Evolutionary conservation across 2,888 invertebrate species (phyloP).

Genomic region (Crossocerus cetratus): DNA sequence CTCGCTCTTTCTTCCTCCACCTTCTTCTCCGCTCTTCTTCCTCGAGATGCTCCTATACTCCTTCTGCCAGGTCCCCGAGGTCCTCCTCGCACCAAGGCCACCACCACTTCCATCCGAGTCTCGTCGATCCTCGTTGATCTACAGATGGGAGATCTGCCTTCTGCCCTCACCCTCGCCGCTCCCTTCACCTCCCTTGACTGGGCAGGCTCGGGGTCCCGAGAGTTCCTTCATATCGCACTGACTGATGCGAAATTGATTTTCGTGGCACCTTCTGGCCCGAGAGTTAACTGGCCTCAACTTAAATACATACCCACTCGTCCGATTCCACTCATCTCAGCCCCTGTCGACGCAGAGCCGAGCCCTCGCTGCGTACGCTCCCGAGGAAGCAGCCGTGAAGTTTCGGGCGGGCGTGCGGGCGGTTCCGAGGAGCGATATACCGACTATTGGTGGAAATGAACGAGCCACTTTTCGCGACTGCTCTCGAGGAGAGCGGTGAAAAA

Average conservation of each 20-base stretch:
- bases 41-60: constrained; percentile 29
- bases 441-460: constrained; percentile 27
- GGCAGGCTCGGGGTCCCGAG: background rate
- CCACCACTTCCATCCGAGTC: constrained; percentile 44
- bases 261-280: background rate
- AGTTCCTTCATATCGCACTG: constrained; percentile 3
- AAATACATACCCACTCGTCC: too few species aligned
- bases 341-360: too few species aligned
- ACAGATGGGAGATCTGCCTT: constrained; percentile 43
- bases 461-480: constrained; percentile 19
- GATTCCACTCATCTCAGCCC: too few species aligned
- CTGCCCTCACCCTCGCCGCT: constrained; percentile 15
- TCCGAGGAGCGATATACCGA: too few species aligned
- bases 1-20: constrained; percentile 29
- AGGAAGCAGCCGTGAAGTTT: too few species aligned
- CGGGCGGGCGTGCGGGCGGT: too few species aligned
- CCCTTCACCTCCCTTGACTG: too few species aligned
- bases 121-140: constrained; percentile 59
- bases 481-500: background rate
- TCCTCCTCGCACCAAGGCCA: background rate
- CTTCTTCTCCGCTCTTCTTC: constrained; percentile 33
- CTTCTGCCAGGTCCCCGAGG: constrained; percentile 33
- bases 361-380: too few species aligned
- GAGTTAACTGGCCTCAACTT: too few species aligned
- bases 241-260: constrained; percentile 2